Conservation (phyloP, 1,140 invertebrate species). For the Sesamia nonagrioides region DNA sequence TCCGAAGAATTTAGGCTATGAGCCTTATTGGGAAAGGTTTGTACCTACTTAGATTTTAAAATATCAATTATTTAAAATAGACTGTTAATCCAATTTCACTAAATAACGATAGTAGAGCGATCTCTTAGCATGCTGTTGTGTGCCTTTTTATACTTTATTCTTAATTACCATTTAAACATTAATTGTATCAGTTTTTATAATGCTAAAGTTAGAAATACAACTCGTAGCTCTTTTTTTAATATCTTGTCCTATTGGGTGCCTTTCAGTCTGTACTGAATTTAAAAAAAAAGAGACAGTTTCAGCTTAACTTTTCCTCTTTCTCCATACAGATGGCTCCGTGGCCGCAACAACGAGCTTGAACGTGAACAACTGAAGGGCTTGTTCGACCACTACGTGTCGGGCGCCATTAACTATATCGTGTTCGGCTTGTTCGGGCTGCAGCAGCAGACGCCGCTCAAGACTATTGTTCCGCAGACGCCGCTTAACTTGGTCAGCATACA, state of each 20-base stretch:
- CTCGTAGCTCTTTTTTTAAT: too few relatives aligned
- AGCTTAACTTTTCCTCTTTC: background rate
- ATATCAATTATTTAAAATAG: too few relatives aligned
- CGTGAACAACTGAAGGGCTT: slow-evolving; percentile 88
- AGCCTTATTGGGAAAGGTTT: slow-evolving; percentile 94
- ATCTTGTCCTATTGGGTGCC: too few relatives aligned
- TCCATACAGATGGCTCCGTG: slow-evolving; percentile 87
- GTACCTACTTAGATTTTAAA: background rate
- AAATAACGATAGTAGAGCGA: slow-evolving; percentile 91
- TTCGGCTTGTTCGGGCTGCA: slow-evolving; percentile 92
- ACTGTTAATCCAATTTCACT: too few relatives aligned
- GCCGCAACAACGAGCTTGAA: slow-evolving; percentile 85
- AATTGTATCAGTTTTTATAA: too few relatives aligned
- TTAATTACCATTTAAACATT: too few relatives aligned
- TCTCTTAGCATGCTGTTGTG: slow-evolving; percentile 94
- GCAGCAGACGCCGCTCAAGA: slow-evolving; percentile 92
- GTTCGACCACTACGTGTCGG: slow-evolving; percentile 92
- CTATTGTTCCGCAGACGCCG: slow-evolving; percentile 94
- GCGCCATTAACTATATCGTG: slow-evolving; percentile 92
- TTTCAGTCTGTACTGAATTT: background rate
- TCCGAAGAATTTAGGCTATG: slow-evolving; percentile 95
- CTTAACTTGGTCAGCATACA: slow-evolving; percentile 92
- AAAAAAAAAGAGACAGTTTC: too few relatives aligned
- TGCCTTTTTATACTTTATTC: too few relatives aligned
- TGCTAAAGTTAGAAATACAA: too few relatives aligned